Conservation (phyloP, 2,797 vertebrate genomes). For the Crenichthys baileyi region DNA sequence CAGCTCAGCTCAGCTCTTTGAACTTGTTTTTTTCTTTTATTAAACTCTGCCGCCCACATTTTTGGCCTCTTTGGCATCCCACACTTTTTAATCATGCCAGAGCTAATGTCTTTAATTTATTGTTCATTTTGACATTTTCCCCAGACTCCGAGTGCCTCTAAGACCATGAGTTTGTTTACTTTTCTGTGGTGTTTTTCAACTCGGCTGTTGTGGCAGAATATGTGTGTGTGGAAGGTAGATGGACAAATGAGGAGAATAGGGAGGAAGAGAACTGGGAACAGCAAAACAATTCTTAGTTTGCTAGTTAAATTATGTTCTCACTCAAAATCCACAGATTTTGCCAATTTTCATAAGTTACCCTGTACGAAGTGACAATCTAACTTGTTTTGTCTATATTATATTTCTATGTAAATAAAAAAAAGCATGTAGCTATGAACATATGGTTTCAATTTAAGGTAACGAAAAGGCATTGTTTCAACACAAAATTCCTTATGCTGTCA, state of each 20-base stretch:
- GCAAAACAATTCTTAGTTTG: background rate
- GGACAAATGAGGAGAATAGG: slow-evolving; percentile 2
- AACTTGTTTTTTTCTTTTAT: slow-evolving; percentile 63
- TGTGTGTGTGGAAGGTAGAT: slow-evolving; percentile 36
- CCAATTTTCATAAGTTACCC: no score
- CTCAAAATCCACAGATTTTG: background rate
- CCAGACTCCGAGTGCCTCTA: slow-evolving; percentile 56
- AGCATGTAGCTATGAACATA: background rate
- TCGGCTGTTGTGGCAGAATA: slow-evolving; percentile 46
- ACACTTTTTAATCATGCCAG: slow-evolving; percentile 66
- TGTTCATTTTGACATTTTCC: slow-evolving; percentile 70
- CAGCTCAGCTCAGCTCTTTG: slow-evolving; percentile 48
- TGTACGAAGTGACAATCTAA: background rate
- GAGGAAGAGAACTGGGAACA: slow-evolving; percentile 9
- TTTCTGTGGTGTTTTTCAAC: slow-evolving; percentile 52
- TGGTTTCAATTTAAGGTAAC: background rate
- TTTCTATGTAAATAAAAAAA: background rate
- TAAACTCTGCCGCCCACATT: slow-evolving; percentile 67
- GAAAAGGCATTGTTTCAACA: background rate
- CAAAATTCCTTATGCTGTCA: background rate
- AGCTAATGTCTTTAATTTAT: slow-evolving; percentile 78
- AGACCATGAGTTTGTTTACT: slow-evolving; percentile 46
- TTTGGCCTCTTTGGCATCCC: slow-evolving; percentile 48
- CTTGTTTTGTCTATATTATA: no score
- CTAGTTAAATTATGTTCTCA: background rate